A percentile compares a stretch with the other conserved stretches of the same genome.
phyloP scores from a whole-genome alignment of 2,888 invertebrate species.

The Caenorhabditis drosophilae region DNA sequence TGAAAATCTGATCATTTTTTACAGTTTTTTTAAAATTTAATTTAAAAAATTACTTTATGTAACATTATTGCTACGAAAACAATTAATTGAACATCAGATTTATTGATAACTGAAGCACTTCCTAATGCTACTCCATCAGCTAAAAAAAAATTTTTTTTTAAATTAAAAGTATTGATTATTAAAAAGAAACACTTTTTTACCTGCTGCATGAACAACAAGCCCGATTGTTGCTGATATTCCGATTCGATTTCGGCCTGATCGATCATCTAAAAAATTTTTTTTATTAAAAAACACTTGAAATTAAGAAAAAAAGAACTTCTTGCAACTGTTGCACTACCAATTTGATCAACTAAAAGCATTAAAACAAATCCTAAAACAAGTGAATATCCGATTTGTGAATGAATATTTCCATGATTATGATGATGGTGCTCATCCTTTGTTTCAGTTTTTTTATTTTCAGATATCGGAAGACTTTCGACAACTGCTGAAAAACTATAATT shows the following conservation, averaged over 20 bases:
- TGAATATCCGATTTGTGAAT: constrained; percentile 81
- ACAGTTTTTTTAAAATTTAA: constrained; percentile 5
- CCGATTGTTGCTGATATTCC: constrained; percentile 91
- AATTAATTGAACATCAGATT: constrained; percentile 93
- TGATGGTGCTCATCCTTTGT: constrained; percentile 11
- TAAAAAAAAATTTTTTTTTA: constrained; percentile 70
- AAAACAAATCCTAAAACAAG: constrained; percentile 93
- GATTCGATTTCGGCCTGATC: constrained; percentile 60
- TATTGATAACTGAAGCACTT: constrained; percentile 95
- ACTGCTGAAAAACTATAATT: not conserved
- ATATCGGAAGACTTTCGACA: constrained; percentile 16
- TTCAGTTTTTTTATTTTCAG: constrained; percentile 12
- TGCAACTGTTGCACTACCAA: constrained; percentile 55
- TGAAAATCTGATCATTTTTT: constrained; percentile 61
- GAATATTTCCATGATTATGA: constrained; percentile 27
- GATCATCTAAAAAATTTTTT: constrained; percentile 37
- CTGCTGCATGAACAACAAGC: constrained; percentile 94
- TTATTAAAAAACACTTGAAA: not conserved
- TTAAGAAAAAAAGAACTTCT: constrained; percentile 32
- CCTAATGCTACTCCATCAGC: constrained; percentile 97
- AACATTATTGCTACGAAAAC: constrained; percentile 98
- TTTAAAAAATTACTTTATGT: constrained; percentile 77
- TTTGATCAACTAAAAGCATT: constrained; percentile 93
- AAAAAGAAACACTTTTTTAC: constrained; percentile 72
- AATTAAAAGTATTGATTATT: no score